phyloP scores from a whole-genome alignment of 1,140 invertebrate species.

The Drosophila lacteicornis region DNA sequence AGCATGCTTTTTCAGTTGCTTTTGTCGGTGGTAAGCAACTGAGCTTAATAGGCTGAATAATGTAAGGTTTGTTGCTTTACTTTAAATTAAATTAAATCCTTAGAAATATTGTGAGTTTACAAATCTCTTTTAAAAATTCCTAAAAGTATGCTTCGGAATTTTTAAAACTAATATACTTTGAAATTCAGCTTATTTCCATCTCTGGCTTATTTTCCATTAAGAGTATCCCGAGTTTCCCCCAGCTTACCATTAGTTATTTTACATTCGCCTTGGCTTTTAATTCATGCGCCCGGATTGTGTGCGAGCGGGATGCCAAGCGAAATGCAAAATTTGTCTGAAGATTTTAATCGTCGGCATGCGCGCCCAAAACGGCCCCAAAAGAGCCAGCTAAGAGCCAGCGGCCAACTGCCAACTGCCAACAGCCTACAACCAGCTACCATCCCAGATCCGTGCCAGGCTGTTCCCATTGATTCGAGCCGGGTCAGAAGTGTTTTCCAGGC shows the following conservation, averaged over 20 bases:
- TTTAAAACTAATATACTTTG: no score
- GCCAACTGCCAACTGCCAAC: conserved; percentile 6
- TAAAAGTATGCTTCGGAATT: no score
- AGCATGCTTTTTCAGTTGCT: no score
- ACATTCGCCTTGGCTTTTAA: conserved; percentile 56
- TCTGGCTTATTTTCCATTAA: neutral
- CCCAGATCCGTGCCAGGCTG: conserved; percentile 62
- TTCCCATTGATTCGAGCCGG: conserved; percentile 70
- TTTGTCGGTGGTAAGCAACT: no score
- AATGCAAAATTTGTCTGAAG: conserved; percentile 83
- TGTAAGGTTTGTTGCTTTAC: no score
- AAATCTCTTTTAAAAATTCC: neutral
- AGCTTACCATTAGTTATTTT: neutral
- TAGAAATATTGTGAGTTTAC: no score
- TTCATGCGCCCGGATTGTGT: conserved; percentile 65
- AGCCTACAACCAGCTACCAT: conserved; percentile 17
- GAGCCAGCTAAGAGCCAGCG: conserved; percentile 23
- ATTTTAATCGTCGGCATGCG: conserved; percentile 81
- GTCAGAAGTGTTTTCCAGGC: conserved; percentile 68
- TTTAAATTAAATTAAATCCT: no score
- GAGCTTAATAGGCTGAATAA: no score
- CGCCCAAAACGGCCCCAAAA: conserved; percentile 75
- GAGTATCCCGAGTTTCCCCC: conserved; percentile 17
- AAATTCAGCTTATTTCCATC: no score
- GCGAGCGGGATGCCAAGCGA: conserved; percentile 74